Percentiles rank a stretch among this genome's conserved stretches.
phyloP scores from a whole-genome alignment of 2,113 vertebrate genomes.

The Limanda limanda region DNA sequence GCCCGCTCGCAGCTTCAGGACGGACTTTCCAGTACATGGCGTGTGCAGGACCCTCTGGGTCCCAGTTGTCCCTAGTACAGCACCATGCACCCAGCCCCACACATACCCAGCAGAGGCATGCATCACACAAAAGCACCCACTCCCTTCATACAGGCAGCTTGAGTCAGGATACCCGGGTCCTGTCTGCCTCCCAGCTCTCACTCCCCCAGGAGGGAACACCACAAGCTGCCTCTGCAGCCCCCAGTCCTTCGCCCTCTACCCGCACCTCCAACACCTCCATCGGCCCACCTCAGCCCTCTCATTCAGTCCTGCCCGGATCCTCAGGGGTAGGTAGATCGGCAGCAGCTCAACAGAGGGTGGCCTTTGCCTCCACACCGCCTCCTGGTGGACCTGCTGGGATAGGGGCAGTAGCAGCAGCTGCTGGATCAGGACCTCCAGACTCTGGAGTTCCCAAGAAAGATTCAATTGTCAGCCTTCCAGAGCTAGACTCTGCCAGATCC shows the following conservation, averaged over 20 bases:
- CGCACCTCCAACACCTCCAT: conserved; percentile 87
- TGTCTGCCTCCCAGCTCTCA: conserved; percentile 93
- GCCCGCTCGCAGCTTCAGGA: conserved; percentile 83
- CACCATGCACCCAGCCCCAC: conserved; percentile 84
- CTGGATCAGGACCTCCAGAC: conserved; percentile 82
- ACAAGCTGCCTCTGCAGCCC: conserved; percentile 76
- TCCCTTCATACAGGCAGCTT: conserved; percentile 88
- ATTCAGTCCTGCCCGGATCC: conserved; percentile 75
- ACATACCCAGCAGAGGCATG: conserved; percentile 85
- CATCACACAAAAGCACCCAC: conserved; percentile 88
- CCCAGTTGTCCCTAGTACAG: conserved; percentile 90
- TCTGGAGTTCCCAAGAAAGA: conserved; percentile 85
- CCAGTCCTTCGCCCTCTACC: conserved; percentile 84
- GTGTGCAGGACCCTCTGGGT: conserved; percentile 83
- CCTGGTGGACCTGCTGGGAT: conserved; percentile 65
- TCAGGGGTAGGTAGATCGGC: conserved; percentile 77
- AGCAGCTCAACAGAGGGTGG: conserved; percentile 79
- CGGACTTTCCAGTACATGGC: conserved; percentile 90
- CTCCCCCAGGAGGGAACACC: conserved; percentile 88
- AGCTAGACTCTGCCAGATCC: conserved; percentile 91
- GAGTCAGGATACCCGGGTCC: conserved; percentile 88
- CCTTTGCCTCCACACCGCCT: conserved; percentile 77
- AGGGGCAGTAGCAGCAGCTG: conserved; percentile 70
- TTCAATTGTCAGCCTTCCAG: conserved; percentile 88
- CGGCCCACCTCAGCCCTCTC: conserved; percentile 68